phyloP scores from a whole-genome alignment of 2,113 vertebrate species.

The Sciurus niger region DNA sequence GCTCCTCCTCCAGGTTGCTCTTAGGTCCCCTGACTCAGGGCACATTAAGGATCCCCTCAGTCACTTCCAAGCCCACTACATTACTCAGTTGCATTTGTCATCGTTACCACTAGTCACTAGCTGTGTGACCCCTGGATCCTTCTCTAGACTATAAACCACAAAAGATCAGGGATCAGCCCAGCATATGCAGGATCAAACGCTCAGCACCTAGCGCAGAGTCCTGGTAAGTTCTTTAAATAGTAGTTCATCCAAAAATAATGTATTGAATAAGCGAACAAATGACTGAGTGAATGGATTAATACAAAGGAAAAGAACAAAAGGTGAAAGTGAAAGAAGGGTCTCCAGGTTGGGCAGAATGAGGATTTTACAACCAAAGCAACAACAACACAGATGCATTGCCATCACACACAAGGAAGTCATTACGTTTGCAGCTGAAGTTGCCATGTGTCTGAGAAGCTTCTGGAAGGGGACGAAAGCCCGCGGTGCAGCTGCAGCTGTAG shows the following conservation, averaged over 20 bases:
- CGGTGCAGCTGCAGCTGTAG: slow-evolving; percentile 32
- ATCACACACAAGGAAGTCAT: neutral
- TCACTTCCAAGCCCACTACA: neutral
- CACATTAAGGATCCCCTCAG: neutral
- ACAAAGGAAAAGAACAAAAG: neutral
- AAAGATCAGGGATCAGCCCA: no score
- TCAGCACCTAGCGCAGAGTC: neutral
- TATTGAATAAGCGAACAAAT: neutral
- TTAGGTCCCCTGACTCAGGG: neutral
- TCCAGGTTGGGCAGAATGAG: neutral
- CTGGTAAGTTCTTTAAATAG: neutral
- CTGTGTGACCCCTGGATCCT: neutral
- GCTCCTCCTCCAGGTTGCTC: neutral
- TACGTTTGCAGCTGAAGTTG: slow-evolving; percentile 78
- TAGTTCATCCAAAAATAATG: neutral
- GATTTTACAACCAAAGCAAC: neutral
- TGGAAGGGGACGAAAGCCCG: neutral
- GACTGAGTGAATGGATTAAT: neutral
- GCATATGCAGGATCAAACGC: neutral
- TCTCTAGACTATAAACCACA: neutral
- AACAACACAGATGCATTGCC: neutral
- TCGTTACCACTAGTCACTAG: neutral
- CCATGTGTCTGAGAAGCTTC: neutral
- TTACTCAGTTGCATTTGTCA: neutral
- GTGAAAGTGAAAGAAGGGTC: neutral